A percentile compares a stretch with the other conserved stretches of the same genome.
phyloP scores from a whole-genome alignment of 2,113 vertebrate genomes.

The Poeciliopsis occidentalis region DNA sequence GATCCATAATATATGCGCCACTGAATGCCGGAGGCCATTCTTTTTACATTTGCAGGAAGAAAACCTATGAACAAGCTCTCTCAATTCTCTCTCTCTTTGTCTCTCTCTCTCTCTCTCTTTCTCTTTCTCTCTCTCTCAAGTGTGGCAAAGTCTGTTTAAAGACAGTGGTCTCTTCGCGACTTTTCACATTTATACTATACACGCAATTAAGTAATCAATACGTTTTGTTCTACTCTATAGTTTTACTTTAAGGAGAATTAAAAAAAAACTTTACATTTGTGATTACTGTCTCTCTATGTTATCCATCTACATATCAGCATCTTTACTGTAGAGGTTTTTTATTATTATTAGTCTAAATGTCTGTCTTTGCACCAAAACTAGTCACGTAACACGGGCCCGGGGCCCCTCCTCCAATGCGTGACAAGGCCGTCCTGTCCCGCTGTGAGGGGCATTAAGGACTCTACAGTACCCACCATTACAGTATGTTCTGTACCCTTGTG shows the following conservation, averaged over 20 bases:
- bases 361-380: constrained; percentile 52
- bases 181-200: neutral
- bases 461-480: constrained; percentile 53
- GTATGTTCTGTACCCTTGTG: constrained; percentile 34
- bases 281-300: too few species aligned
- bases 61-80: neutral
- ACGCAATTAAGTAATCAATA: too few species aligned
- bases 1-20: too few species aligned
- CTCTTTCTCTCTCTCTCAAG: neutral
- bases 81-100: neutral
- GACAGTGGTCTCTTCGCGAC: neutral
- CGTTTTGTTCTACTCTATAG: too few species aligned
- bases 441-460: constrained; percentile 55
- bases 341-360: constrained; percentile 49
- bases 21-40: too few species aligned
- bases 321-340: constrained; percentile 3
- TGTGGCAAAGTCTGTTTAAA: neutral
- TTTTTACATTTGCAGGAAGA: neutral
- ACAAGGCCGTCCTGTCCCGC: constrained; percentile 37
- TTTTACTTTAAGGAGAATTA: too few species aligned
- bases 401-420: constrained; percentile 43
- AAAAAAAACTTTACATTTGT: too few species aligned
- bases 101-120: neutral
- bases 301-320: neutral
- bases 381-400: constrained; percentile 12